A percentile compares a stretch with the other conserved stretches of the same genome.
phyloP scores from a whole-genome alignment of 2,797 vertebrate species.

The Myotis findleyi region DNA sequence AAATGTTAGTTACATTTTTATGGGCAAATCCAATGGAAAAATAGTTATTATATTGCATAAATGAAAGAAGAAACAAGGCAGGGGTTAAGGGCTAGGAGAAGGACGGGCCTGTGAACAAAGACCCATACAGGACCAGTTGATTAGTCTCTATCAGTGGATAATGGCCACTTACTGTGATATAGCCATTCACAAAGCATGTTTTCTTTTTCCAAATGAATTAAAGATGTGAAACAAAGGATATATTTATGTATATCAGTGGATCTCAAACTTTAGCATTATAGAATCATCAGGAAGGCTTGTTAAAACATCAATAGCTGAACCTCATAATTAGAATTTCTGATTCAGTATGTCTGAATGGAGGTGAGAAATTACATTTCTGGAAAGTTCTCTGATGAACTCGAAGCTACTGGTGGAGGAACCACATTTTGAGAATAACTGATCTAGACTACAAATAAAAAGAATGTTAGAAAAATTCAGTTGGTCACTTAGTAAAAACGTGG shows the following conservation, averaged over 20 bases:
- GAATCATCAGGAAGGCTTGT: background rate
- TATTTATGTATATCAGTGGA: background rate
- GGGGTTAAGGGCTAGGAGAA: fast-evolving
- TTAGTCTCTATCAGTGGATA: background rate
- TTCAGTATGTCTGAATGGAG: background rate
- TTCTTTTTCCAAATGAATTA: background rate
- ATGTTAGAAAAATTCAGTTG: background rate
- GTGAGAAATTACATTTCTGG: background rate
- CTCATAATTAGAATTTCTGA: background rate
- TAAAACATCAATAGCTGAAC: background rate
- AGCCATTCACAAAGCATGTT: background rate
- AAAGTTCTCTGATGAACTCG: constrained; percentile 14
- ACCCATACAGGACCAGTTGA: background rate
- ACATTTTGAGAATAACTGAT: constrained; percentile 9
- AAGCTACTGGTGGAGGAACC: background rate
- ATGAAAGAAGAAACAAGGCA: background rate
- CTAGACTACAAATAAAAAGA: constrained; percentile 21
- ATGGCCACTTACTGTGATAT: background rate
- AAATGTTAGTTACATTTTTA: background rate
- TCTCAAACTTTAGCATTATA: background rate
- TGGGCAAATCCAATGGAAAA: background rate
- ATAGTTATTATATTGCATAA: background rate
- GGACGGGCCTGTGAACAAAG: background rate
- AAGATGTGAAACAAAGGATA: background rate
- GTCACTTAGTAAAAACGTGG: constrained; percentile 28